These are phyloP conservation scores for Menidia menidia DNA, from an alignment of 2,797 vertebrate genomes.

Conservation along the genomic window DNA sequence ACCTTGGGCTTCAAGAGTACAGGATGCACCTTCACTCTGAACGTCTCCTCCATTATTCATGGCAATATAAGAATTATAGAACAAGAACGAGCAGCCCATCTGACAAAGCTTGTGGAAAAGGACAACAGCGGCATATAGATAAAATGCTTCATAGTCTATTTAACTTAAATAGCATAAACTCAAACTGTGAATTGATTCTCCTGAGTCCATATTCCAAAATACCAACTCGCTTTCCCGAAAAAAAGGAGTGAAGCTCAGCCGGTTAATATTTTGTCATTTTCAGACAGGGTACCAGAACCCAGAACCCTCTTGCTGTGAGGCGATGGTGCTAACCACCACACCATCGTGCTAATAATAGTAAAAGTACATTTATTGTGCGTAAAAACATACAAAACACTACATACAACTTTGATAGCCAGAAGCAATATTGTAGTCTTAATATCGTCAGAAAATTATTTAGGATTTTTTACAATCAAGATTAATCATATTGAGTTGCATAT, in stretches of 20 bases:
- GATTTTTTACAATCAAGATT: constrained; percentile 29
- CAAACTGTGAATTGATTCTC: constrained; percentile 19
- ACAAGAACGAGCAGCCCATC: constrained; percentile 72
- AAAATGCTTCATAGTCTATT: constrained; percentile 71
- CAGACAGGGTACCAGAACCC: not conserved
- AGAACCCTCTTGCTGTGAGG: not conserved
- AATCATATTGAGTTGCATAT: constrained; percentile 33
- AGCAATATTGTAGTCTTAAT: constrained; percentile 21
- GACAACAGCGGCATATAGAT: constrained; percentile 54
- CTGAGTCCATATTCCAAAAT: constrained; percentile 21
- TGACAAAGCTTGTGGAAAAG: constrained; percentile 63
- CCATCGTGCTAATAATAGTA: no score
- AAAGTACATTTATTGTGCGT: constrained; percentile 1
- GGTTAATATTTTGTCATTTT: not conserved
- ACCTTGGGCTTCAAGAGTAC: constrained; percentile 78
- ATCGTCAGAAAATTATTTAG: constrained; percentile 8
- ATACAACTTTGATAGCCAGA: constrained; percentile 28
- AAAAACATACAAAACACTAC: constrained; percentile 27
- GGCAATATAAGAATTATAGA: constrained; percentile 77
- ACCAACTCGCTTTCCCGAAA: constrained; percentile 16
- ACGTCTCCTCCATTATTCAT: constrained; percentile 85
- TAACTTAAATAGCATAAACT: constrained; percentile 45
- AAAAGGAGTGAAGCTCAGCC: no score
- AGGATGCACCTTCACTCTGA: constrained; percentile 81
- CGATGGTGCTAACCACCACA: not conserved